phyloP scores from a whole-genome alignment of 2,888 invertebrate genomes.

The Nephrotoma flavescens region DNA sequence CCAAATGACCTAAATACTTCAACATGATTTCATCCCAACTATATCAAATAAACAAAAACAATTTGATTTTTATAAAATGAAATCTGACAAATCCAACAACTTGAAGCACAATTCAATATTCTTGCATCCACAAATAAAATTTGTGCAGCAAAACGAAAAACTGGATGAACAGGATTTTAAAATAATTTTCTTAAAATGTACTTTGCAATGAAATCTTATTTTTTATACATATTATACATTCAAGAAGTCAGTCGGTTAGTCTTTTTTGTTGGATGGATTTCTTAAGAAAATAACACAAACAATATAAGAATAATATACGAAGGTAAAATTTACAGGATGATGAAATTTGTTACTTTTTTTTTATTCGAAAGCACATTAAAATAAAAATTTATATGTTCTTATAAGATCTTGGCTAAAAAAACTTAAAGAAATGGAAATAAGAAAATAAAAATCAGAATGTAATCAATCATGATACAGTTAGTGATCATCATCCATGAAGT shows the following conservation, averaged over 20 bases:
- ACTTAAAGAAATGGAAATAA: neutral
- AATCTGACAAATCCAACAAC: neutral
- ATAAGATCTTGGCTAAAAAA: neutral
- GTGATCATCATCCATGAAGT: neutral
- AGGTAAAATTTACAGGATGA: neutral
- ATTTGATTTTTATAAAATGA: neutral
- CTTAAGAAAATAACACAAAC: neutral
- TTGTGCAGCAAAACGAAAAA: neutral
- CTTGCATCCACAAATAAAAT: neutral
- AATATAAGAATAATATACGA: neutral
- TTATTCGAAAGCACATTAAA: neutral
- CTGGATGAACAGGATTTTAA: neutral
- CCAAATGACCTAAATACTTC: neutral
- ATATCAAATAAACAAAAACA: neutral
- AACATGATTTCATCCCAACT: neutral
- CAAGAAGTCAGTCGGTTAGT: neutral
- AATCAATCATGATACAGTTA: neutral
- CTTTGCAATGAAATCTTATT: no score
- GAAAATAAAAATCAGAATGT: neutral
- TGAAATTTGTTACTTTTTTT: neutral
- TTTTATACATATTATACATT: neutral
- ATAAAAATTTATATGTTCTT: neutral
- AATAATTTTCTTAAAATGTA: neutral
- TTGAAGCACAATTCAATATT: neutral
- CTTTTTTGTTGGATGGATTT: neutral